A percentile compares a stretch with the other conserved stretches of the same genome.
Conservation (phyloP, 2,113 vertebrate genomes). For the Dicentrarchus labrax region DNA sequence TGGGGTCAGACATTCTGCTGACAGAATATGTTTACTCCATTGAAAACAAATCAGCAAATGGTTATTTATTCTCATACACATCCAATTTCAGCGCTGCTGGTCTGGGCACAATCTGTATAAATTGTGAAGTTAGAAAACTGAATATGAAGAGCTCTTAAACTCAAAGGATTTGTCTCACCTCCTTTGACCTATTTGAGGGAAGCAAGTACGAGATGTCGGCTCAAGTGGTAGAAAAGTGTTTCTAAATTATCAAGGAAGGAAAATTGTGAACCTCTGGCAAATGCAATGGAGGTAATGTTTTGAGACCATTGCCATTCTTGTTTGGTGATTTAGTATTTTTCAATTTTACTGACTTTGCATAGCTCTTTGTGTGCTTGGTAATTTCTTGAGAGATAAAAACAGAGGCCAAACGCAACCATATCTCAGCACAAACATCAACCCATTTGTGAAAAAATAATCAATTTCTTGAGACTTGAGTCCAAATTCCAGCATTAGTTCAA, state of each 20-base stretch:
- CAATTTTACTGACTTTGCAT: background rate
- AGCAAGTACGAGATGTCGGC: constrained; percentile 5
- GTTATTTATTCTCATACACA: constrained; percentile 63
- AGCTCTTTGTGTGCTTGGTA: background rate
- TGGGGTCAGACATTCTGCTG: constrained; percentile 62
- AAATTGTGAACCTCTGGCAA: background rate
- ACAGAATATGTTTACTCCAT: constrained; percentile 43
- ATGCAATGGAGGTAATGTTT: constrained; percentile 15
- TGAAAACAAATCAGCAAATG: constrained; percentile 55
- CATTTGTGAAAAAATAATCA: background rate
- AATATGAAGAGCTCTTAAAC: constrained; percentile 42
- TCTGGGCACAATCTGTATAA: constrained; percentile 26
- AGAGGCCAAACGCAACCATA: background rate
- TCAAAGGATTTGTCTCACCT: constrained; percentile 49
- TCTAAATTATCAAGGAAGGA: constrained; percentile 19
- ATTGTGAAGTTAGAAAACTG: constrained; percentile 35
- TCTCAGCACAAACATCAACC: background rate
- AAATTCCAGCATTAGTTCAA: background rate
- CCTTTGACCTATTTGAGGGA: constrained; percentile 25
- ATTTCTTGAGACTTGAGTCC: no score
- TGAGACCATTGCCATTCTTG: background rate
- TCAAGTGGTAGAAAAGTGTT: constrained; percentile 4
- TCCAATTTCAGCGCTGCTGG: constrained; percentile 49
- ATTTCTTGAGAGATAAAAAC: background rate
- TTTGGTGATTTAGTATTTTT: background rate